phyloP scores from a whole-genome alignment of 2,113 vertebrate genomes.

The Daubentonia madagascariensis region DNA sequence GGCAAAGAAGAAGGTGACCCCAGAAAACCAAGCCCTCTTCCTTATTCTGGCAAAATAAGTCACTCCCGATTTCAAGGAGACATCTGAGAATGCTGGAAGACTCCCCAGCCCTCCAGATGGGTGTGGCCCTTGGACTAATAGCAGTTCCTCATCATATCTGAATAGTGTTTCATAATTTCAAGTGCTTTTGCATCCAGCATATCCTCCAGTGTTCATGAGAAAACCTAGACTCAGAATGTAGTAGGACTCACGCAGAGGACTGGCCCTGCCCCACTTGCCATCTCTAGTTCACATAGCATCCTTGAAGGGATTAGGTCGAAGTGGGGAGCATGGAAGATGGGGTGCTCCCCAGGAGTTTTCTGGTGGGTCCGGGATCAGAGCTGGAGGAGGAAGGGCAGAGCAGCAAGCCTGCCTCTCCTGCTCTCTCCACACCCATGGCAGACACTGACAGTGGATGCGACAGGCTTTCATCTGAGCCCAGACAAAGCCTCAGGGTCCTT shows the following conservation, averaged over 20 bases:
- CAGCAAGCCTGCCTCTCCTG: not conserved
- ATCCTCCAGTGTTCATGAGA: not conserved
- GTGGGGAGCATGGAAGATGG: no score
- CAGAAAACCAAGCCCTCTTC: slow-evolving; percentile 9
- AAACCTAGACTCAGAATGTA: not conserved
- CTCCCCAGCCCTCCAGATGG: not conserved
- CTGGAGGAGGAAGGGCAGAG: not conserved
- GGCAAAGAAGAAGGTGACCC: slow-evolving; percentile 42
- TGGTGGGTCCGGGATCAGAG: not conserved
- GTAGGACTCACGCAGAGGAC: not conserved
- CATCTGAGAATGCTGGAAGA: not conserved
- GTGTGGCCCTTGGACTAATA: not conserved
- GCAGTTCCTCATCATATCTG: not conserved
- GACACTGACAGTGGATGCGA: not conserved
- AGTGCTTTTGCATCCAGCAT: not conserved
- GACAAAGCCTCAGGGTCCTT: not conserved
- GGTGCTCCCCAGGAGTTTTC: not conserved
- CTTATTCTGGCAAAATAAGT: not conserved
- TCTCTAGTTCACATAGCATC: not conserved
- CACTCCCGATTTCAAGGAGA: not conserved
- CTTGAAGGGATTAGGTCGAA: not conserved
- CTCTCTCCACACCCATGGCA: no score
- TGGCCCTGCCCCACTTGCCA: not conserved
- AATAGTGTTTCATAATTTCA: not conserved
- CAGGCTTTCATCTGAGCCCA: not conserved